These are phyloP conservation scores for Drosophila busckii DNA, from an alignment of 1,140 invertebrate genomes.

Conservation along the genomic window DNA sequence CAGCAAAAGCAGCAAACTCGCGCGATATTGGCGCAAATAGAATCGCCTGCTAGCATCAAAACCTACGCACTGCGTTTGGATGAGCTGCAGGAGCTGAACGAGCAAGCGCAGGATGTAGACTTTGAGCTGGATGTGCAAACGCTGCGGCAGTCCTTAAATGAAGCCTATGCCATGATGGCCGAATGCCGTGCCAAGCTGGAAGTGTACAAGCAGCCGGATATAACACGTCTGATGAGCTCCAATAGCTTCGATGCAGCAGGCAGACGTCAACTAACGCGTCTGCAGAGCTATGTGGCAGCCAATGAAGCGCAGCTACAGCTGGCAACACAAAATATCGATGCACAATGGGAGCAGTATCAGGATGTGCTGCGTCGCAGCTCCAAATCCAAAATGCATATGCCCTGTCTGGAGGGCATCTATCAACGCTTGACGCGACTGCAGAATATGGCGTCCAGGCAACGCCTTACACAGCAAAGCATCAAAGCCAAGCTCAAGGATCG, in stretches of 20 bases:
- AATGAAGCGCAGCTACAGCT: conserved; percentile 83
- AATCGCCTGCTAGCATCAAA: conserved; percentile 80
- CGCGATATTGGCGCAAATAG: conserved; percentile 80
- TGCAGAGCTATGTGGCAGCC: conserved; percentile 82
- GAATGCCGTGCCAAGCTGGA: conserved; percentile 81
- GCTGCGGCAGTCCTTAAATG: conserved; percentile 82
- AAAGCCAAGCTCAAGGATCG: conserved; percentile 67
- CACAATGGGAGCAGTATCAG: conserved; percentile 82
- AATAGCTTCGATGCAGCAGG: conserved; percentile 79
- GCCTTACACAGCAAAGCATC: conserved; percentile 78
- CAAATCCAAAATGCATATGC: conserved; percentile 80
- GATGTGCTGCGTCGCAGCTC: conserved; percentile 79
- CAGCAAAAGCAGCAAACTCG: conserved; percentile 80
- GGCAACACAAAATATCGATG: conserved; percentile 81
- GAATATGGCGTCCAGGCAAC: conserved; percentile 81
- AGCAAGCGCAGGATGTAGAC: conserved; percentile 79
- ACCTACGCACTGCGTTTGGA: conserved; percentile 79
- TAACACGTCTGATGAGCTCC: conserved; percentile 54
- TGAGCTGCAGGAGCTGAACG: conserved; percentile 81
- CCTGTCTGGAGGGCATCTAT: conserved; percentile 84
- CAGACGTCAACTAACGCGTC: conserved; percentile 80
- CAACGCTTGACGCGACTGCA: conserved; percentile 83
- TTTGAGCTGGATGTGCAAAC: conserved; percentile 70
- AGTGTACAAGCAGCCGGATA: conserved; percentile 80
- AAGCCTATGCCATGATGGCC: conserved; percentile 83